Percentiles rank a stretch among this genome's conserved stretches.
These are phyloP conservation scores for Meloe dianella DNA, from an alignment of 2,888 invertebrate genomes.

Conservation along the genomic window DNA sequence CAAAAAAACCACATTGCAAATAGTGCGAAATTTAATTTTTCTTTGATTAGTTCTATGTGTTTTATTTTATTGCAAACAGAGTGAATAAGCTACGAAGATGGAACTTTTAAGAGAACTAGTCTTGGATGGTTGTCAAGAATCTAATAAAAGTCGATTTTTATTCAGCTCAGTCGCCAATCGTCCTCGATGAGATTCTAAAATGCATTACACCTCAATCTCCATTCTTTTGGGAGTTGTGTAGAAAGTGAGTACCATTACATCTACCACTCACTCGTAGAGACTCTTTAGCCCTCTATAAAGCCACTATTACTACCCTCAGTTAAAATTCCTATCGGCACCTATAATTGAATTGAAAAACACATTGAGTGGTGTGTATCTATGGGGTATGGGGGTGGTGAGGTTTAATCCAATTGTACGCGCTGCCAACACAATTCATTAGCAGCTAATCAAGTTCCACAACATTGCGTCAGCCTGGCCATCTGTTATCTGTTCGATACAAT, in stretches of 20 bases:
- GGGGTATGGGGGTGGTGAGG: slow-evolving; percentile 33
- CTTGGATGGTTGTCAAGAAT: slow-evolving; percentile 11
- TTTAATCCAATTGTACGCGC: slow-evolving; percentile 54
- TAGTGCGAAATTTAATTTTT: background rate
- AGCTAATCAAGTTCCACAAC: slow-evolving; percentile 58
- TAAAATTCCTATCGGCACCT: slow-evolving; percentile 50
- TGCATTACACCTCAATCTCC: slow-evolving; percentile 46
- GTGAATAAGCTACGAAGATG: background rate
- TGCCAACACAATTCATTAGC: slow-evolving; percentile 55
- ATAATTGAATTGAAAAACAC: slow-evolving; percentile 54
- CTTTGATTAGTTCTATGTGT: background rate
- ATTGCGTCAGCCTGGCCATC: slow-evolving; percentile 51
- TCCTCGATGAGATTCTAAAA: slow-evolving; percentile 45
- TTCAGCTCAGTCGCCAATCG: slow-evolving; percentile 38
- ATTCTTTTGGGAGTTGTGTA: slow-evolving; percentile 35
- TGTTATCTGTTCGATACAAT: slow-evolving; percentile 51
- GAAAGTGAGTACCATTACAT: background rate
- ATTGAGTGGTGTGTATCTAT: slow-evolving; percentile 46
- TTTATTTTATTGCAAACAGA: background rate
- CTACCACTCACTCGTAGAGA: too few species aligned
- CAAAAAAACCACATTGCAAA: background rate
- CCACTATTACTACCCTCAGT: slow-evolving; percentile 40
- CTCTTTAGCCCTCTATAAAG: slow-evolving; percentile 35
- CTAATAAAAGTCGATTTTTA: slow-evolving; percentile 36
- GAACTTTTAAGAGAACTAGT: background rate